Evolutionary conservation across 2,797 vertebrate species (phyloP), one percentile per base, ranked within the genome.

Genomic region (Sciaenops ocellatus): DNA sequence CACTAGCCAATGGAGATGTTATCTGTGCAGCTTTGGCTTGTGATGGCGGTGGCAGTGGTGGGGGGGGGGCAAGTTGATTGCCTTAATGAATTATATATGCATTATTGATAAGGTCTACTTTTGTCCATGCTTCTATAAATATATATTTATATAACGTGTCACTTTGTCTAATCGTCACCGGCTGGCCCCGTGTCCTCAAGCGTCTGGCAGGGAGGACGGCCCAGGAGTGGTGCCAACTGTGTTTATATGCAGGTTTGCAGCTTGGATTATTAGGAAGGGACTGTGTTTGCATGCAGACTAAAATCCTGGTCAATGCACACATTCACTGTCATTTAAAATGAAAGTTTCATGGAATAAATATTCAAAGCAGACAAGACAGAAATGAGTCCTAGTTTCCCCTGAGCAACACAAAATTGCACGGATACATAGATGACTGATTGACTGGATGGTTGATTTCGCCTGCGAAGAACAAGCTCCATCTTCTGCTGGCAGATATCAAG

Each of bases 31-130:
- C 50, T 78, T 73, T 79, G 86, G 84, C 85, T 66, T 26, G 48
- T 63, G 75, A 44, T 46, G 74, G 62, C 34, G 2, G 34, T 38
- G 34, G 30, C 30, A 30, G 34, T 38, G 8, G 34, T 30, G 30
- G 74, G 77, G 73, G 56, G 76, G 30, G 77, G 64, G 80, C 7
- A 3, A 68, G 82, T 78, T 81, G 82, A 92, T 90, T 74, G 73
- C 62, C 30, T 54, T 87, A 76, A 83, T 87, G 80, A 88, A 90
- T 91, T 83, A 79, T 73, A 82, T 84, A 82, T 91, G 62, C 78
- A 90, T 84, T 85, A 91, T 89, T 89, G 79, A 93, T 88, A 79
- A 77, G 78, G 52, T 73, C 79, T 67, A 56, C 80, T 83, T 88
- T 73, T 73, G 57, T 74, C 69, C 57, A 18, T n/a, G 67, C 65